Percentiles rank a stretch among this genome's conserved stretches.
Conservation (phyloP, 1,140 invertebrate genomes). For the Pristionchus pacificus region DNA sequence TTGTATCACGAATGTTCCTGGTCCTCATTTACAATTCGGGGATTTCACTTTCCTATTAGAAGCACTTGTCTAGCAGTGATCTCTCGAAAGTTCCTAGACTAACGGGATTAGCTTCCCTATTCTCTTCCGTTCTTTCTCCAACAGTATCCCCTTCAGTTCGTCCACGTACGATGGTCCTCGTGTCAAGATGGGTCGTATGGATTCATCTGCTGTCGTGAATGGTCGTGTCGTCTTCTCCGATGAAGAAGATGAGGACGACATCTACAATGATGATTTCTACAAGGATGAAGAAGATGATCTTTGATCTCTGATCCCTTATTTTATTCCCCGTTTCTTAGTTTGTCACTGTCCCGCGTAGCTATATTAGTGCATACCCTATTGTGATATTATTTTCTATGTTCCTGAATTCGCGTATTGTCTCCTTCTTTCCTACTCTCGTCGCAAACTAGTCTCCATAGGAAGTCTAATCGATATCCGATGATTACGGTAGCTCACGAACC, state of each 20-base stretch:
- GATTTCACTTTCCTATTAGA: no score
- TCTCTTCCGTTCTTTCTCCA: no score
- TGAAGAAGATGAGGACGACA: conserved; percentile 20
- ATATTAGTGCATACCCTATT: background rate
- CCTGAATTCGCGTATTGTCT: conserved; percentile 12
- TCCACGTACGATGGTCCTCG: background rate
- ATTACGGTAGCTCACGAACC: no score
- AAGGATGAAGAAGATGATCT: background rate
- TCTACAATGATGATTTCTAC: conserved; percentile 8
- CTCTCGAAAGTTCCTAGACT: no score
- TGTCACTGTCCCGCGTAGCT: background rate
- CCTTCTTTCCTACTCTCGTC: conserved; percentile 6
- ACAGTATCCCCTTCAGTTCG: no score
- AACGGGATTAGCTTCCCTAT: no score
- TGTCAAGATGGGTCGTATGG: background rate
- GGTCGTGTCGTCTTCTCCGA: conserved; percentile 17
- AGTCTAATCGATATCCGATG: no score
- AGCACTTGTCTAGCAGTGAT: no score
- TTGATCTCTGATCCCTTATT: background rate
- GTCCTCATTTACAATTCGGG: no score
- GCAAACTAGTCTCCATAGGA: no score
- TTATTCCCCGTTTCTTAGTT: background rate
- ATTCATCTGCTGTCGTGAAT: background rate
- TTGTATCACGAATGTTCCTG: no score
- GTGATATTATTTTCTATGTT: conserved; percentile 3